These are phyloP conservation scores for Tinamus guttatus DNA, from an alignment of 2,113 vertebrate genomes.

Conservation along the genomic window DNA sequence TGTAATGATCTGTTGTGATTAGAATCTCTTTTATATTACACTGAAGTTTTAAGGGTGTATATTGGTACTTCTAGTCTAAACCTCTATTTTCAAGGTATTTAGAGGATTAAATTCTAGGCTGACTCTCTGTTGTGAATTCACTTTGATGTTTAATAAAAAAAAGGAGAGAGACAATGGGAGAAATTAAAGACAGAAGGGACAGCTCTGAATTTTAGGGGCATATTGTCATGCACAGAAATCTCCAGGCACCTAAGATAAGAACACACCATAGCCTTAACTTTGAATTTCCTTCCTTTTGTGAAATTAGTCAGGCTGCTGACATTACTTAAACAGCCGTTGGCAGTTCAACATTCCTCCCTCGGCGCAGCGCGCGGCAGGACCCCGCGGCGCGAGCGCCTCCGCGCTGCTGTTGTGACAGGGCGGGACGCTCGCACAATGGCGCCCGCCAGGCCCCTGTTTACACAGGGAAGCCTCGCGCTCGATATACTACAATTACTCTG, in stretches of 20 bases:
- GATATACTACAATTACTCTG: conserved; percentile 68
- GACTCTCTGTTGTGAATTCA: conserved; percentile 79
- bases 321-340: conserved; percentile 73
- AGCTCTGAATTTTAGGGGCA: conserved; percentile 73
- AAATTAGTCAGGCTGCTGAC: conserved; percentile 76
- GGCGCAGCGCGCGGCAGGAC: conserved; percentile 66
- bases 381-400: conserved; percentile 68
- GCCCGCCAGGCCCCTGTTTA: conserved; percentile 41
- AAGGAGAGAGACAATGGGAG: conserved; percentile 64
- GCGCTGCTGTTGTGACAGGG: conserved; percentile 76
- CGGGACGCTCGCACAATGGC: conserved; percentile 66
- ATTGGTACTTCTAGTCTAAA: conserved; percentile 73
- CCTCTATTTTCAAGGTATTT: conserved; percentile 75
- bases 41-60: conserved; percentile 70
- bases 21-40: conserved; percentile 74
- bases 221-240: conserved; percentile 68
- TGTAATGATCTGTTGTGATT: conserved; percentile 79
- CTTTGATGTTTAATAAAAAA: conserved; percentile 70
- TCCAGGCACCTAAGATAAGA: conserved; percentile 63
- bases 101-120: conserved; percentile 79
- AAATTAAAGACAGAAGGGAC: conserved; percentile 70
- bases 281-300: conserved; percentile 76
- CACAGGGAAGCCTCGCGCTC: conserved; percentile 60
- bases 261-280: conserved; percentile 65
- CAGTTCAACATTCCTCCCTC: conserved; percentile 78